Conservation (phyloP, 2,113 vertebrate species). For the Prionailurus viverrinus region DNA sequence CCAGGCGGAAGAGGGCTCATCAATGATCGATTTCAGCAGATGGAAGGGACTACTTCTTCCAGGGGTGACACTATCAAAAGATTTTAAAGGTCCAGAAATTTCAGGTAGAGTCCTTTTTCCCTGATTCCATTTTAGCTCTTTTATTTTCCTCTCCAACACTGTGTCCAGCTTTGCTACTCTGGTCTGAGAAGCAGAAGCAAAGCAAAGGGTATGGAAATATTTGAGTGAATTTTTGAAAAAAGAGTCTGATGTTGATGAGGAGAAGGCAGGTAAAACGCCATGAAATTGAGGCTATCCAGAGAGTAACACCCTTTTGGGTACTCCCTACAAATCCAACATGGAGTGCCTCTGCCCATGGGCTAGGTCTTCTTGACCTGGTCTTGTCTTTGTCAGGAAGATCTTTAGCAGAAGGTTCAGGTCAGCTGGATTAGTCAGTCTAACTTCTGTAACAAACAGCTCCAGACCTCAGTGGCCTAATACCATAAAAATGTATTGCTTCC, state of each 20-base stretch:
- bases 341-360: background rate
- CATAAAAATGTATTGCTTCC: background rate
- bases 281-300: background rate
- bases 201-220: background rate
- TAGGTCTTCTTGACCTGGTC: background rate
- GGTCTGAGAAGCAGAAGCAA: background rate
- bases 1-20: background rate
- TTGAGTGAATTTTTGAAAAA: background rate
- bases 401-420: background rate
- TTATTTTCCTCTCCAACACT: background rate
- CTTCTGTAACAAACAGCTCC: background rate
- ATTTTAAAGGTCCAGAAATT: background rate
- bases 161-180: background rate
- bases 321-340: background rate
- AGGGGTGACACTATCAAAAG: background rate
- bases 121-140: background rate
- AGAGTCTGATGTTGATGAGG: background rate
- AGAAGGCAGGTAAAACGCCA: background rate
- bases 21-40: background rate
- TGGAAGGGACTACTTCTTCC: background rate
- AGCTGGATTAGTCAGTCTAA: background rate
- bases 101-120: background rate
- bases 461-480: background rate
- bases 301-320: background rate
- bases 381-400: background rate